These are phyloP conservation scores for Stomatorhinus ivindoensis DNA, from an alignment of 2,113 vertebrate species.

Conservation along the genomic window DNA sequence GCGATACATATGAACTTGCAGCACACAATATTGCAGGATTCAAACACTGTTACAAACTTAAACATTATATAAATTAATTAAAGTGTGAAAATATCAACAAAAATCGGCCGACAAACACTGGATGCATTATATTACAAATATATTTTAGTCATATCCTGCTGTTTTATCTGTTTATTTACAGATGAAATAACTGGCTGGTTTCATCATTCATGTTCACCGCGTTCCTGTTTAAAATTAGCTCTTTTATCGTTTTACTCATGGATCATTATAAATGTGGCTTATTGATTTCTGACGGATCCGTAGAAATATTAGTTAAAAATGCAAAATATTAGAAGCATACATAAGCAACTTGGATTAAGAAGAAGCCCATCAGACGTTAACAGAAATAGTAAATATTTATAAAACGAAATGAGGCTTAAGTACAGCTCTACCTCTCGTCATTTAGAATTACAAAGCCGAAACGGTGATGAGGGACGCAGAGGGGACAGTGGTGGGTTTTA, in stretches of 20 bases:
- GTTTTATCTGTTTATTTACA: conserved; percentile 39
- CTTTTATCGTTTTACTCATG: conserved; percentile 45
- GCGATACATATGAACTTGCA: conserved; percentile 81
- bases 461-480: conserved; percentile 24
- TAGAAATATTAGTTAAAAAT: conserved; percentile 15
- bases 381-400: conserved; percentile 5
- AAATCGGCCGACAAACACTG: conserved; percentile 63
- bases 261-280: conserved; percentile 45
- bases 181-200: conserved; percentile 24
- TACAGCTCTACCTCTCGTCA: conserved; percentile 9
- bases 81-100: conserved; percentile 57
- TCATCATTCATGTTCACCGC: conserved; percentile 11
- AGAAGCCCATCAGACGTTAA: conserved; percentile 13
- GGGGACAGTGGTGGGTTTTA: conserved; percentile 38
- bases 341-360: conserved; percentile 11
- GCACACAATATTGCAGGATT: conserved; percentile 64
- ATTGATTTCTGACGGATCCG: conserved; percentile 32
- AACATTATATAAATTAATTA: conserved; percentile 81
- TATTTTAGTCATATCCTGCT: conserved; percentile 32
- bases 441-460: conserved; percentile 34
- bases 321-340: conserved; percentile 18
- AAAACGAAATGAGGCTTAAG: neutral
- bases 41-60: conserved; percentile 68
- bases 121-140: conserved; percentile 73
- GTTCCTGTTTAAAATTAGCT: conserved; percentile 1